phyloP scores from a whole-genome alignment of 2,113 vertebrate genomes.

The Centropus bengalensis region DNA sequence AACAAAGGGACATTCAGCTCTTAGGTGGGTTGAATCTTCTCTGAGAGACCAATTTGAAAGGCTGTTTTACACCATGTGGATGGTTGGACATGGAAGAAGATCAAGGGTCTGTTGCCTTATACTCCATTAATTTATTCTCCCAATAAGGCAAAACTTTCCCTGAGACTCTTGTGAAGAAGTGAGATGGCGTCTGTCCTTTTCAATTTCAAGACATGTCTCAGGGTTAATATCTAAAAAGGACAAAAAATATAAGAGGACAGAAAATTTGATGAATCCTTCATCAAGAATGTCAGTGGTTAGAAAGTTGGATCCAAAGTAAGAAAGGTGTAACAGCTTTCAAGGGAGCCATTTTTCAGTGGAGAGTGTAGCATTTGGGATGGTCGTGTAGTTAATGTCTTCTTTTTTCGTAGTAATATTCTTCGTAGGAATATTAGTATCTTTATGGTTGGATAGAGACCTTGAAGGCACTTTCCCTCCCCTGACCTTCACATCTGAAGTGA shows the following conservation, averaged over 20 bases:
- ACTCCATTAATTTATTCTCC: background rate
- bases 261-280: background rate
- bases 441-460: background rate
- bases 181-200: background rate
- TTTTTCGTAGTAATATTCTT: slow-evolving; percentile 13
- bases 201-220: background rate
- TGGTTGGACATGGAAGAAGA: background rate
- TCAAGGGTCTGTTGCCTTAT: background rate
- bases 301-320: background rate
- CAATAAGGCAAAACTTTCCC: background rate
- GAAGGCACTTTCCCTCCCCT: background rate
- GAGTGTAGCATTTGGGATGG: background rate
- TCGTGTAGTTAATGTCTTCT: background rate
- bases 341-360: slow-evolving; percentile 35
- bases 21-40: background rate
- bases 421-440: background rate
- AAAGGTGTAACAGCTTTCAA: background rate
- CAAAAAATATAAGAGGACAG: background rate
- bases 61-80: background rate
- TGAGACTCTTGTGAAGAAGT: background rate
- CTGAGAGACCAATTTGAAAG: background rate
- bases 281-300: background rate
- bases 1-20: background rate
- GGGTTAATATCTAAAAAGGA: background rate
- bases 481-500: slow-evolving; percentile 18